These are phyloP conservation scores for Sakesphorus luctuosus DNA, from an alignment of 2,113 vertebrate genomes.

Conservation along the genomic window DNA sequence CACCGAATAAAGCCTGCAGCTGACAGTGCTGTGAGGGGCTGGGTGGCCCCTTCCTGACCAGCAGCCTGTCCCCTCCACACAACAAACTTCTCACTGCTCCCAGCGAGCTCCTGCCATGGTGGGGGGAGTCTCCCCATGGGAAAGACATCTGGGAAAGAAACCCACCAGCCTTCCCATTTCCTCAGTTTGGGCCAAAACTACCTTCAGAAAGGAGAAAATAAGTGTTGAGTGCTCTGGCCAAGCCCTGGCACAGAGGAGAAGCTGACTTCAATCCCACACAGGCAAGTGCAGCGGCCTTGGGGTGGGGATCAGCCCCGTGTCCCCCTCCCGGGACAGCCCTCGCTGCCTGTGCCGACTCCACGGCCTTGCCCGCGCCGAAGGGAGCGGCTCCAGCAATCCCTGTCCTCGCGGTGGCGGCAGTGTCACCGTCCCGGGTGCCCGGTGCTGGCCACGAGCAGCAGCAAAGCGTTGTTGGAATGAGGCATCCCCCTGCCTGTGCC, in stretches of 20 bases:
- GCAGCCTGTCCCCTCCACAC: neutral
- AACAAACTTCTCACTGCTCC: neutral
- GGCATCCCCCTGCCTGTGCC: neutral
- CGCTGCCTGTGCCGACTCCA: neutral
- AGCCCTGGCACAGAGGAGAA: neutral
- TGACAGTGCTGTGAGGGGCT: neutral
- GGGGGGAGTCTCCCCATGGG: fast-evolving
- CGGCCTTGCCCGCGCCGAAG: fast-evolving
- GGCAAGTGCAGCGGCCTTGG: neutral
- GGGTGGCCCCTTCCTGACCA: neutral
- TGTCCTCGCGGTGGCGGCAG: neutral
- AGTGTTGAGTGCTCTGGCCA: neutral
- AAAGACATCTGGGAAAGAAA: neutral
- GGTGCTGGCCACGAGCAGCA: neutral
- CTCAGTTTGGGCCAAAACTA: neutral
- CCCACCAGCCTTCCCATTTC: neutral
- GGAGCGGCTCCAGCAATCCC: neutral
- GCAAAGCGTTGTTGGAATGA: slow-evolving; percentile 2
- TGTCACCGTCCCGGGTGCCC: neutral
- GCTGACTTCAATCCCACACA: neutral
- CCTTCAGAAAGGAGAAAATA: slow-evolving; percentile 9
- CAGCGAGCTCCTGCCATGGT: neutral
- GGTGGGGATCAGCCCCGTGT: neutral
- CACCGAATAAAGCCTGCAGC: fast-evolving
- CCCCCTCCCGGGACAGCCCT: neutral